A percentile compares a stretch with the other conserved stretches of the same genome.
phyloP scores from a whole-genome alignment of 2,113 vertebrate genomes.

The Carettochelys insculpta region DNA sequence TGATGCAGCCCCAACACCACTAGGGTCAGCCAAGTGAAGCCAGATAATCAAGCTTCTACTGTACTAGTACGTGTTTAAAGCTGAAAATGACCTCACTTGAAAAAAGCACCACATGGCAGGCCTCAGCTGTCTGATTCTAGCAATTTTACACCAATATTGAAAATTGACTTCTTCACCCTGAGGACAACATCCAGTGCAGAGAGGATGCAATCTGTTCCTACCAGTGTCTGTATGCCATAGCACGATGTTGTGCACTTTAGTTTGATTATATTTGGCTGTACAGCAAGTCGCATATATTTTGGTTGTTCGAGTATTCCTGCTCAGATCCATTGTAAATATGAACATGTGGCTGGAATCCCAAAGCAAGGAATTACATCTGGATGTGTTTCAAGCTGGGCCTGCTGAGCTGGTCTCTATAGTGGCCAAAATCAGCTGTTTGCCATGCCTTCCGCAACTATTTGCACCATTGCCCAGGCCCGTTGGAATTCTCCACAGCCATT shows the following conservation, averaged over 20 bases:
- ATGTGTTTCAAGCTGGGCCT: accelerated
- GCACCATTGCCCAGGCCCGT: neutral
- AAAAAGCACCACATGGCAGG: neutral
- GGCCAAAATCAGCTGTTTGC: neutral
- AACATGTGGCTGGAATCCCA: neutral
- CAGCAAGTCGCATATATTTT: neutral
- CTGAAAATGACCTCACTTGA: neutral
- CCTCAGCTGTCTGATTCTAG: neutral
- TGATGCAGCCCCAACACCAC: too few relatives aligned
- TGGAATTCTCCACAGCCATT: neutral
- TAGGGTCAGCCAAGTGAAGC: too few relatives aligned
- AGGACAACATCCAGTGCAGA: neutral
- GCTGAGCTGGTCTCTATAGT: neutral
- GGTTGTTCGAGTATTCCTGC: accelerated
- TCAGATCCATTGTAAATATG: neutral
- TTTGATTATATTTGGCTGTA: neutral
- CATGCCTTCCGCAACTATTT: accelerated
- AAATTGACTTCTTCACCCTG: neutral
- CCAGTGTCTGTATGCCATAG: neutral
- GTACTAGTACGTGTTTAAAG: neutral
- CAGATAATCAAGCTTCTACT: too few relatives aligned
- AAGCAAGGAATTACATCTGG: neutral
- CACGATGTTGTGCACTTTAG: neutral
- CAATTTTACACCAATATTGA: neutral
- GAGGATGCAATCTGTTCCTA: neutral